Evolutionary conservation across 92 coral and sea anemone genomes (phyloP).

Genomic region (Actinernus sp.): DNA sequence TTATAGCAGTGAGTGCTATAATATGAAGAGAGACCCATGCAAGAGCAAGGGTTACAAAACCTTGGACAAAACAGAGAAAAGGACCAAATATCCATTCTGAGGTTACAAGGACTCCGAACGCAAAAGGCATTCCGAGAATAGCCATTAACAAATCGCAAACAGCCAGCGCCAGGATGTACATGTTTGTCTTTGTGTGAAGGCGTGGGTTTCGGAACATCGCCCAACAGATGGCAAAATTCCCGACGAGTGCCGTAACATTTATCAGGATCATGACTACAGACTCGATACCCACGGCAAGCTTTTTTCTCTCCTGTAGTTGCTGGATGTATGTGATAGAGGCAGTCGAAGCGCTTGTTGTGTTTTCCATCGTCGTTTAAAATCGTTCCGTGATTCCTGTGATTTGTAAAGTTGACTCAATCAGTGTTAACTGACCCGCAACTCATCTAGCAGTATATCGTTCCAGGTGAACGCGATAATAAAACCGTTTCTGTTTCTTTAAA

Average conservation of each 20-base stretch:
- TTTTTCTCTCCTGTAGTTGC: slow-evolving; percentile 3
- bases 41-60: slow-evolving; percentile 9
- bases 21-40: slow-evolving; percentile 9
- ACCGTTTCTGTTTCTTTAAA: too few relatives aligned
- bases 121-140: slow-evolving; percentile 17
- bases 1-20: slow-evolving; percentile 19
- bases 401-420: too few relatives aligned
- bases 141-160: slow-evolving; percentile 34
- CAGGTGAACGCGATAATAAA: too few relatives aligned
- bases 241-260: slow-evolving; percentile 5
- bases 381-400: too few relatives aligned
- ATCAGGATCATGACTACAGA: slow-evolving; percentile 8
- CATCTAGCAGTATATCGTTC: too few relatives aligned
- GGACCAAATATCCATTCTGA: slow-evolving; percentile 25
- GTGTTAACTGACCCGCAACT: too few relatives aligned
- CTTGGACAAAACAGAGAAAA: slow-evolving; percentile 16
- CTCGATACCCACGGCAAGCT: slow-evolving; percentile 12
- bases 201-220: slow-evolving; percentile 28
- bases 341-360: too few relatives aligned
- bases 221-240: slow-evolving; percentile 22
- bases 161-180: slow-evolving; percentile 17
- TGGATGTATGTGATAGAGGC: too few relatives aligned
- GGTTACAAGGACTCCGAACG: slow-evolving; percentile 15
- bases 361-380: too few relatives aligned
- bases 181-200: slow-evolving; percentile 28